Conservation (phyloP, 2,888 invertebrate genomes). For the Dryocosmus kuriphilus region DNA sequence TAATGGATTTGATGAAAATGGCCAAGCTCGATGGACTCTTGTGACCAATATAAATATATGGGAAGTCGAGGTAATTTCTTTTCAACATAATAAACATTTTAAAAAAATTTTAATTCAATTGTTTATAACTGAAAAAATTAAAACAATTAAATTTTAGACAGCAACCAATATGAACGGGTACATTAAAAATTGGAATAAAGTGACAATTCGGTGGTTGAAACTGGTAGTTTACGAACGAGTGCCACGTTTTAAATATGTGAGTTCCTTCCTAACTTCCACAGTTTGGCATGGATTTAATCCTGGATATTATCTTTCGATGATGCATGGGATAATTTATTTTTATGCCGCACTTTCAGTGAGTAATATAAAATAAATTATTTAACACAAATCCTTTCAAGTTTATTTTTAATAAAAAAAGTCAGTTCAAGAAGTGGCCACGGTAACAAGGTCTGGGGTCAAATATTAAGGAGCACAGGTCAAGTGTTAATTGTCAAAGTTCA, state of each 20-base stretch:
- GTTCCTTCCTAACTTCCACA: slow-evolving; percentile 93
- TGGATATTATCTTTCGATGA: slow-evolving; percentile 95
- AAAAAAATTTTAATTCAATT: too few relatives aligned
- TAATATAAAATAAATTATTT: slow-evolving; percentile 10
- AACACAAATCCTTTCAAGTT: too few relatives aligned
- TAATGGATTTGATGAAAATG: slow-evolving; percentile 88
- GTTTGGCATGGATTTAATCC: slow-evolving; percentile 98
- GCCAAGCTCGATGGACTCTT: slow-evolving; percentile 92
- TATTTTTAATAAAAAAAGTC: too few relatives aligned
- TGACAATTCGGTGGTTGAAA: slow-evolving; percentile 95
- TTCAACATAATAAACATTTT: too few relatives aligned
- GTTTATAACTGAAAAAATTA: too few relatives aligned
- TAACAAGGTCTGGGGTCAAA: too few relatives aligned
- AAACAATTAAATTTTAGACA: slow-evolving; percentile 79
- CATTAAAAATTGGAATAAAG: slow-evolving; percentile 96
- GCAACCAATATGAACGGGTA: slow-evolving; percentile 91
- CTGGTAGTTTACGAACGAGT: slow-evolving; percentile 93
- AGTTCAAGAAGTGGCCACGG: too few relatives aligned
- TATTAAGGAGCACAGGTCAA: too few relatives aligned
- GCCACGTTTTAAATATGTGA: slow-evolving; percentile 85
- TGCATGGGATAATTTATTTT: slow-evolving; percentile 94
- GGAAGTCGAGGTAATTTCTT: slow-evolving; percentile 90
- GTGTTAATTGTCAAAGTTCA: too few relatives aligned
- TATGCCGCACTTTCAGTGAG: slow-evolving; percentile 88
- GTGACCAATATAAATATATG: slow-evolving; percentile 94